phyloP scores from a whole-genome alignment of 2,113 vertebrate genomes.

The Platysternon megacephalum region DNA sequence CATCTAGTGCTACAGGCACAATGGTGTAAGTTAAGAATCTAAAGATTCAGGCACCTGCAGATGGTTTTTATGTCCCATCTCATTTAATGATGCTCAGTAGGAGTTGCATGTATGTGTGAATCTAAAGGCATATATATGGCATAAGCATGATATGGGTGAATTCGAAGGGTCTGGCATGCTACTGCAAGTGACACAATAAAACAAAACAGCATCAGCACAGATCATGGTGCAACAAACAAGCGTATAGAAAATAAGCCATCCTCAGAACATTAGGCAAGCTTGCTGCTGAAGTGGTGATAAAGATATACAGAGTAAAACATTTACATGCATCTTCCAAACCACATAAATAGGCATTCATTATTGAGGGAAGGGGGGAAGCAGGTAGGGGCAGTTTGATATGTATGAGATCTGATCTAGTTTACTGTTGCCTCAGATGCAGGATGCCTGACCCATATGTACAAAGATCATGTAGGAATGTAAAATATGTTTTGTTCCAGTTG shows the following conservation, averaged over 20 bases:
- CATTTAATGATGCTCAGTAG: background rate
- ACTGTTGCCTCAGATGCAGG: background rate
- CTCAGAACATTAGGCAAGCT: rapidly evolving
- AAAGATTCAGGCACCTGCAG: background rate
- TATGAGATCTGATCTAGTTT: background rate
- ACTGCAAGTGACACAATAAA: rapidly evolving
- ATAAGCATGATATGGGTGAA: background rate
- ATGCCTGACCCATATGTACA: background rate
- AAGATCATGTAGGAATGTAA: background rate
- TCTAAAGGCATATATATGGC: background rate
- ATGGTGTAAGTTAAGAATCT: background rate
- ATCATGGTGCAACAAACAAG: background rate
- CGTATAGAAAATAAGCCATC: background rate
- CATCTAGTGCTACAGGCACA: rapidly evolving
- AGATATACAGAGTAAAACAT: background rate
- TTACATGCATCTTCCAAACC: background rate
- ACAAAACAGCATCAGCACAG: background rate
- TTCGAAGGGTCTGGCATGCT: background rate
- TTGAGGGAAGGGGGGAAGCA: background rate
- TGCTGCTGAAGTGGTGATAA: background rate
- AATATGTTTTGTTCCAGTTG: slow-evolving; percentile 83
- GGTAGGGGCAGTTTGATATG: background rate
- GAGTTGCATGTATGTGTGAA: background rate
- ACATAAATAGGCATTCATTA: background rate
- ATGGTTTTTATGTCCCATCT: rapidly evolving